Conservation (phyloP, 2,113 vertebrate genomes). For the Microtus oregoni region DNA sequence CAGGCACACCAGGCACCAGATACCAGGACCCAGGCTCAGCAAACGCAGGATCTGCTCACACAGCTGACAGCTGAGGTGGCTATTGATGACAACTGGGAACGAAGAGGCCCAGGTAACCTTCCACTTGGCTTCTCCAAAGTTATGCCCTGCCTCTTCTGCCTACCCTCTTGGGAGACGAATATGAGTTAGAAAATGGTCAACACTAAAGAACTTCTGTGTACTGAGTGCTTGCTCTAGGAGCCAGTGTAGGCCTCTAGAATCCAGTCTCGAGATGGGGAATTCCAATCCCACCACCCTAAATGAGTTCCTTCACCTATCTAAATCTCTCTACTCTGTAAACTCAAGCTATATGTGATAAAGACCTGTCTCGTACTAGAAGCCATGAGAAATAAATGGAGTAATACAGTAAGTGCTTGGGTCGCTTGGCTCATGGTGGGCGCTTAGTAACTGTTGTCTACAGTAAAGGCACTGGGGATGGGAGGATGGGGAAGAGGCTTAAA, state of each 20-base stretch:
- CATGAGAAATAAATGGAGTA: conserved; percentile 1
- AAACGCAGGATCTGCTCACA: conserved; percentile 92
- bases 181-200: background rate
- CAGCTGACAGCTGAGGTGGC: conserved; percentile 93
- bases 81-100: conserved; percentile 88
- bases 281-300: background rate
- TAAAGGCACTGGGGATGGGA: background rate
- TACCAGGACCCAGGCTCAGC: conserved; percentile 90
- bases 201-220: background rate
- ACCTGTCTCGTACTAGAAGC: background rate
- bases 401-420: background rate
- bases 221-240: conserved; percentile 26
- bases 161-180: background rate
- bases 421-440: background rate
- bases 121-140: background rate
- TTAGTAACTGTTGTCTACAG: conserved; percentile 34
- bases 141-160: background rate
- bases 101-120: conserved; percentile 81
- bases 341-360: background rate
- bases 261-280: background rate
- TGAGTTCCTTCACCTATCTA: background rate
- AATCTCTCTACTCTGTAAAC: conserved; percentile 37
- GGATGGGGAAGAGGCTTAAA: background rate
- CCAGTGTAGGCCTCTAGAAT: background rate
- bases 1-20: conserved; percentile 91